Percentiles rank a stretch among this genome's conserved stretches.
These are phyloP conservation scores for Craniophora ligustri DNA, from an alignment of 2,888 invertebrate genomes.

Conservation along the genomic window DNA sequence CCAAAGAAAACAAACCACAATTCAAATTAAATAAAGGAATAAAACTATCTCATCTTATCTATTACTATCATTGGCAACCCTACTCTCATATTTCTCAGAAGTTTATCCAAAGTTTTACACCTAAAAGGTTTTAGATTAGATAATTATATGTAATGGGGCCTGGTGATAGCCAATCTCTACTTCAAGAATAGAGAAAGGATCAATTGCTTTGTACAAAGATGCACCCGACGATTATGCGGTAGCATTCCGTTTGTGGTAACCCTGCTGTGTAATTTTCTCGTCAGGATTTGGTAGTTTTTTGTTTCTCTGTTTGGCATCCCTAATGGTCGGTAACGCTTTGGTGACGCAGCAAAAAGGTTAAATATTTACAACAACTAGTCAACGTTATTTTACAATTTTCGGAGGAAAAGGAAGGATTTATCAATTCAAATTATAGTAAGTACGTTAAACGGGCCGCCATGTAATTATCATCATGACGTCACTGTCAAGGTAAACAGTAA, in stretches of 20 bases:
- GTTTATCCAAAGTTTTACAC: slow-evolving; percentile 76
- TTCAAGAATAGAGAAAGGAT: slow-evolving; percentile 65
- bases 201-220: slow-evolving; percentile 72
- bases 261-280: slow-evolving; percentile 73
- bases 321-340: slow-evolving; percentile 47
- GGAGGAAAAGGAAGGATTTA: no score
- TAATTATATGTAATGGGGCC: slow-evolving; percentile 83
- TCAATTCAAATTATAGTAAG: background rate
- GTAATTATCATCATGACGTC: no score
- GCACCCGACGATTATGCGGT: slow-evolving; percentile 79
- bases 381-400: no score
- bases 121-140: slow-evolving; percentile 88
- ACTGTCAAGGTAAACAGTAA: no score
- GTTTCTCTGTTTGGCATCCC: slow-evolving; percentile 44
- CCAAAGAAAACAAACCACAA: slow-evolving; percentile 1
- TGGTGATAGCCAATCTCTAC: slow-evolving; percentile 70
- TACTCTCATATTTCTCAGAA: slow-evolving; percentile 77
- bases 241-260: slow-evolving; percentile 68
- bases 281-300: slow-evolving; percentile 60
- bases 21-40: background rate
- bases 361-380: slow-evolving; percentile 7
- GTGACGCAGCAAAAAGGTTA: slow-evolving; percentile 42
- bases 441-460: no score
- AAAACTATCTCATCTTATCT: slow-evolving; percentile 18
- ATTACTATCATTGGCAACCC: slow-evolving; percentile 45